Evolutionary conservation across 1,140 invertebrate genomes (phyloP).

Genomic region (Drosophila subpulchrella): DNA sequence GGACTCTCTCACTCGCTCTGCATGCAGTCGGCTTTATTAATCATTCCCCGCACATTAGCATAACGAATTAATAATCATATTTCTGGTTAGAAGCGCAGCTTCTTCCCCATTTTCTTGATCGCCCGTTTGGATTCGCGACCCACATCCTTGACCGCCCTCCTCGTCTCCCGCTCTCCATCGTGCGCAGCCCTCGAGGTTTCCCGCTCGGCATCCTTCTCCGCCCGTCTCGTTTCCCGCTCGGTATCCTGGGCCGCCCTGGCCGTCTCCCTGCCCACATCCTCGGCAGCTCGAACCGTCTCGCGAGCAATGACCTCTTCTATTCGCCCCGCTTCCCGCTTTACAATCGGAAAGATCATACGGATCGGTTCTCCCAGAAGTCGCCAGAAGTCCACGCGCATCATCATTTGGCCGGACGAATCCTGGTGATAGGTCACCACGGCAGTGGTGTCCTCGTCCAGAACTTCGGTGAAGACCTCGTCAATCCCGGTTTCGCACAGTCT

Average conservation of each 20-base stretch:
- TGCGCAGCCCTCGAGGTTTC: constrained; percentile 7
- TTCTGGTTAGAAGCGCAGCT: constrained; percentile 26
- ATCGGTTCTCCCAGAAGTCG: neutral
- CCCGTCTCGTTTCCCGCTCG: neutral
- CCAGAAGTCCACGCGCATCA: constrained; percentile 9
- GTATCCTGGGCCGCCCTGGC: constrained; percentile 1
- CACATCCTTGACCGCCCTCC: neutral
- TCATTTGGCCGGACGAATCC: neutral
- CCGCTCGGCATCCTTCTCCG: constrained; percentile 3
- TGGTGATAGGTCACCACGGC: constrained; percentile 13
- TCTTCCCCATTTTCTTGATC: constrained; percentile 18
- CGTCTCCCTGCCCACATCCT: constrained; percentile 1
- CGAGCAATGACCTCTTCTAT: neutral
- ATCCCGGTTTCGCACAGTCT: neutral
- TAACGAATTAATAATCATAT: constrained; percentile 42
- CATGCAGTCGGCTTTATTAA: constrained; percentile 55
- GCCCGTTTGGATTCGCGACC: neutral
- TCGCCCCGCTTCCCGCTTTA: neutral
- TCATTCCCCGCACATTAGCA: constrained; percentile 46
- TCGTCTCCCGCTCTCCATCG: constrained; percentile 11
- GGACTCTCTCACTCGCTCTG: constrained; percentile 17
- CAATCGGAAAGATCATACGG: constrained; percentile 6
- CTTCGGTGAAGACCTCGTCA: constrained; percentile 10
- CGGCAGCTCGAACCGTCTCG: neutral
- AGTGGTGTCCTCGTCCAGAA: constrained; percentile 5